Conservation (phyloP, 2,888 invertebrate genomes). For the Pristionchus maxplancki region DNA sequence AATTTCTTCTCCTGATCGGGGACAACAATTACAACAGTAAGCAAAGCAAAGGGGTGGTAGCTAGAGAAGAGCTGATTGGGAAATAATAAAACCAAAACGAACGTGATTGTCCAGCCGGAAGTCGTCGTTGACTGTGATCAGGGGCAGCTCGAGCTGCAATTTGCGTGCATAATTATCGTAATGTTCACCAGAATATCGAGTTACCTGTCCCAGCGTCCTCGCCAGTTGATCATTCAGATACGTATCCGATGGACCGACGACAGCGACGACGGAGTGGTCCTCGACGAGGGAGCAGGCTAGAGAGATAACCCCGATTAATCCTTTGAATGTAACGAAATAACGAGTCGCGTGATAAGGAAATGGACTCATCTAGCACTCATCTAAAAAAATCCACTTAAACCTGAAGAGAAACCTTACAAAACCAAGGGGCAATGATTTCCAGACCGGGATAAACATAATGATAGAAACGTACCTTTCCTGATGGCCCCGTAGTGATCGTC, state of each 20-base stretch:
- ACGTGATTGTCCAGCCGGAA: slow-evolving; percentile 53
- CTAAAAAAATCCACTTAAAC: too few species aligned
- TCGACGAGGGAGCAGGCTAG: slow-evolving; percentile 75
- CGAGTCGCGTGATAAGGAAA: neutral
- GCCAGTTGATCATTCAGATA: slow-evolving; percentile 72
- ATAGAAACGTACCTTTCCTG: slow-evolving; percentile 63
- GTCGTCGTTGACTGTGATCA: slow-evolving; percentile 72
- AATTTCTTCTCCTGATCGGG: too few species aligned
- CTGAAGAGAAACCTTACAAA: slow-evolving; percentile 8
- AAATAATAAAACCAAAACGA: neutral
- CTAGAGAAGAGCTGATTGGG: neutral
- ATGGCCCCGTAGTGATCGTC: slow-evolving; percentile 74
- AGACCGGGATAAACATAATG: too few species aligned
- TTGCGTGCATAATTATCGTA: neutral
- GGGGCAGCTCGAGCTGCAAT: slow-evolving; percentile 69
- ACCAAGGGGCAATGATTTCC: too few species aligned
- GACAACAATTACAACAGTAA: neutral
- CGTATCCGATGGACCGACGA: slow-evolving; percentile 72
- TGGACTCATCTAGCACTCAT: too few species aligned
- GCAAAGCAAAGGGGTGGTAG: too few species aligned
- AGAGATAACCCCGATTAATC: too few species aligned
- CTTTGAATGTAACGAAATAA: too few species aligned
- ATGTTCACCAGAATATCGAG: too few species aligned
- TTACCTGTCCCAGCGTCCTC: slow-evolving; percentile 68
- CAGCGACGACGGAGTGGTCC: slow-evolving; percentile 68